Conservation (phyloP, 2,888 invertebrate species). For the Napeogenes sylphis region DNA sequence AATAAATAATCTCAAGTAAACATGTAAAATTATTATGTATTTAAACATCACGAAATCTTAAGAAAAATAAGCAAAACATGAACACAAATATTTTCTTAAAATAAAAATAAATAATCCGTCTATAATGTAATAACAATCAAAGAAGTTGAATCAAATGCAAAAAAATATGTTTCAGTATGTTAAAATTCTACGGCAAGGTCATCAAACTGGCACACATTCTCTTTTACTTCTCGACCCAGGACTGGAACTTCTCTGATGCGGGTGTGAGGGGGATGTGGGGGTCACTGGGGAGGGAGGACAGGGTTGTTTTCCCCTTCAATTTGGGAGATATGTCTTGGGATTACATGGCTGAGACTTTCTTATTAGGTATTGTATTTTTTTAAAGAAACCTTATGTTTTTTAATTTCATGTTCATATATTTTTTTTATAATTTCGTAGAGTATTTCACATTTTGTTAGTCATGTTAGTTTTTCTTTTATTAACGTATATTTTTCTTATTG, state of each 20-base stretch:
- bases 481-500: no score
- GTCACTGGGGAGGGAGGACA: constrained; percentile 77
- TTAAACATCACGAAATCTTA: no score
- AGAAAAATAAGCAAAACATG: no score
- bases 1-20: no score
- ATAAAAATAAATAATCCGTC: no score
- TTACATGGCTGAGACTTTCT: constrained; percentile 58
- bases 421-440: not conserved
- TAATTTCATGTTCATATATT: no score
- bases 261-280: constrained; percentile 78
- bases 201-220: constrained; percentile 84
- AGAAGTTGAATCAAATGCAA: no score
- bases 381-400: not conserved
- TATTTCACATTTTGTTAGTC: not conserved
- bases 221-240: constrained; percentile 86
- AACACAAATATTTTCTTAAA: no score
- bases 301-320: constrained; percentile 83
- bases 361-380: constrained; percentile 46
- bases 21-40: no score
- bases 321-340: constrained; percentile 86
- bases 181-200: constrained; percentile 85
- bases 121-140: no score
- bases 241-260: constrained; percentile 85
- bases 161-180: constrained; percentile 75
- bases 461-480: constrained; percentile 15